Evolutionary conservation across 53 echinoderm and acorn worm species (phyloP), one percentile per base, ranked within the genome.

Genomic region (Holothuria scabra): DNA sequence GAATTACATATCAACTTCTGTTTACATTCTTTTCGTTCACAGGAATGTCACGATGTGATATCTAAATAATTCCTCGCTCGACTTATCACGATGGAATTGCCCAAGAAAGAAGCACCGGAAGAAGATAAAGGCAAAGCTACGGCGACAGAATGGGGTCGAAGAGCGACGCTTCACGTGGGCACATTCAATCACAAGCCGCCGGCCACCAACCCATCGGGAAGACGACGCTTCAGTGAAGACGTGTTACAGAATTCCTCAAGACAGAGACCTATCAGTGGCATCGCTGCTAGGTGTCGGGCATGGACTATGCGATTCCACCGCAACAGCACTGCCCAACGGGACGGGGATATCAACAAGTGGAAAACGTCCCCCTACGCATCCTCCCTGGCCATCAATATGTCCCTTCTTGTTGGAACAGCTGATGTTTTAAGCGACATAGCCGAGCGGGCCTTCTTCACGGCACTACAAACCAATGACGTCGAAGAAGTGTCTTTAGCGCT

Each of bases 351-450:
- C 61, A 56, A 83, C 12, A 94, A 89, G 65, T 84, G 91, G 71
- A 91, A 91, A 78, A 94, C 89, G 26, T 75, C 91, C 31, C 94
- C 94, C 20, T 94, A 91, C 59, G 87, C 91, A 28, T 89, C 94
- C 7, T 91, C 94, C 37, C 72, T 94, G 70, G 89, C 89, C 58
- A 94, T 94, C 83, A 94, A 94, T 60, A 94, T 94, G 94, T 94
- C 94, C 21, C 72, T 94, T 68, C 82, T 94, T 44, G 91, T 91
- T 25, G 87, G 94, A 20, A 89, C 91, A 30, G 79, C 91, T 46
- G 90, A 94, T 79, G 81, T 87, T 24, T 81, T 91, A 24, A 89
- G 89, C 26, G 94, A 91, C 38, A 91, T 87, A 66, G 83, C 91
- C 16, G 91, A 91, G 55, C 83, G 91, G 62, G 85, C 91, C 0